Evolutionary conservation across 2,888 invertebrate species (phyloP), one percentile per base, ranked within the genome.

Genomic region (Camptogramma bilineatum): DNA sequence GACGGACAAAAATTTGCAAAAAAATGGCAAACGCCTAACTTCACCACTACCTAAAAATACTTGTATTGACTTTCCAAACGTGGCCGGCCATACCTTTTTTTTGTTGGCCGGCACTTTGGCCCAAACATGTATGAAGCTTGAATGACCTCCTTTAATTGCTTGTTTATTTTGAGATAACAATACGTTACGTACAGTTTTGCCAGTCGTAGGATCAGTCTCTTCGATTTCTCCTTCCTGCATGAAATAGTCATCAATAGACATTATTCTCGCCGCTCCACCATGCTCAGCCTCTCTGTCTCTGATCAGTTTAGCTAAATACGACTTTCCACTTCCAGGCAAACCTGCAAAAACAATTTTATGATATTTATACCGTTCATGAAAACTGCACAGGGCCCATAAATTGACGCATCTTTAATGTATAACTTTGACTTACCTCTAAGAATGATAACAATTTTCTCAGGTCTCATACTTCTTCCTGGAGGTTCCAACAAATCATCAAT

Each of bases 171-270:
- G n/a, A 39, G 39, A 17, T 7, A 16, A 44, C 7, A 17, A 16
- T 42, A 16, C 0, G 7, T 44, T 44, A 58, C 82, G 84, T 61
- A 96, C 94, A 81, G 94, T 94, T 85, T 96, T 96, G 13, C 97
- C 97, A 67, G 96, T 96, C 69, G 95, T 94, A 3, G 95, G 94
- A 81, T 97, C 96, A 54, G 88, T 94, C 55, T 95, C 94, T 76
- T 95, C 95, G 72, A 95, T 94, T 86, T 97, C 97, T 65, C 96
- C 95, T 87, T 97, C 97, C 64, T 97, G 95, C 94, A 98, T 96
- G 81, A 98, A 99, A 88, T 99, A 99, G 89, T 99, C 99, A 85
- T 99, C 99, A 66, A 99, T 95, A 66, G 98, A 98, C 80, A 99
- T 94, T 79, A 99, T 97, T 73, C 99, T 94, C 0, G 97, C 98